These are phyloP conservation scores for Dendronephthya gigantea DNA, from an alignment of 64 coral and sea anemone species.

Conservation along the genomic window DNA sequence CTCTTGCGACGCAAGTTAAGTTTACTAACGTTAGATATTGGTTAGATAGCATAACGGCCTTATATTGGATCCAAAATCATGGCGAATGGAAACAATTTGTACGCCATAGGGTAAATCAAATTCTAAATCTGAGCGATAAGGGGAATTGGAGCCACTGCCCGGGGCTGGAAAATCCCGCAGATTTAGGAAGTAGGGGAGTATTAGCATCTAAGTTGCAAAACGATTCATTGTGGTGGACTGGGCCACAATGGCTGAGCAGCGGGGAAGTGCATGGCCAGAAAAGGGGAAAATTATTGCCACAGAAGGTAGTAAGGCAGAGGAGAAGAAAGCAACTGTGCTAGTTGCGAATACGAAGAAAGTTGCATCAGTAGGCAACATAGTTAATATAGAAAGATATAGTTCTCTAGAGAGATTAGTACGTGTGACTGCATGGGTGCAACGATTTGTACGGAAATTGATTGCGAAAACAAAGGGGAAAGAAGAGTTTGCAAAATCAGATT, in stretches of 20 bases:
- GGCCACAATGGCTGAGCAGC: neutral
- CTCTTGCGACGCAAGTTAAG: neutral
- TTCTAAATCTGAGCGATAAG: neutral
- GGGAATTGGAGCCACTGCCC: constrained; percentile 10
- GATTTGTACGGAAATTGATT: neutral
- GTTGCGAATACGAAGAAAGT: neutral
- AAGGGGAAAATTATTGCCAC: neutral
- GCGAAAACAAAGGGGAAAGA: neutral
- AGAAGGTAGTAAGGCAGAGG: neutral
- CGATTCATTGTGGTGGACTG: neutral
- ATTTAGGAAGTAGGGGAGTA: neutral
- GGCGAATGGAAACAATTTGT: neutral
- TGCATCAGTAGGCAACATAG: neutral
- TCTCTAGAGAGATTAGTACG: neutral
- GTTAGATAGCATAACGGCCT: neutral
- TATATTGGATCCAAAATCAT: neutral
- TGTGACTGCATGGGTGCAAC: neutral
- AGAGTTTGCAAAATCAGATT: neutral
- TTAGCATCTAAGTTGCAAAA: neutral
- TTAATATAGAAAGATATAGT: neutral
- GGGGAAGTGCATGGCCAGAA: neutral
- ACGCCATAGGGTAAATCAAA: neutral
- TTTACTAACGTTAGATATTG: neutral
- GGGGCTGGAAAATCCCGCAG: neutral
- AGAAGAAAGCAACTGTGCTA: neutral